Evolutionary conservation across 2,797 vertebrate species (phyloP), one percentile per base, ranked within the genome.

Genomic region (Falco peregrinus): DNA sequence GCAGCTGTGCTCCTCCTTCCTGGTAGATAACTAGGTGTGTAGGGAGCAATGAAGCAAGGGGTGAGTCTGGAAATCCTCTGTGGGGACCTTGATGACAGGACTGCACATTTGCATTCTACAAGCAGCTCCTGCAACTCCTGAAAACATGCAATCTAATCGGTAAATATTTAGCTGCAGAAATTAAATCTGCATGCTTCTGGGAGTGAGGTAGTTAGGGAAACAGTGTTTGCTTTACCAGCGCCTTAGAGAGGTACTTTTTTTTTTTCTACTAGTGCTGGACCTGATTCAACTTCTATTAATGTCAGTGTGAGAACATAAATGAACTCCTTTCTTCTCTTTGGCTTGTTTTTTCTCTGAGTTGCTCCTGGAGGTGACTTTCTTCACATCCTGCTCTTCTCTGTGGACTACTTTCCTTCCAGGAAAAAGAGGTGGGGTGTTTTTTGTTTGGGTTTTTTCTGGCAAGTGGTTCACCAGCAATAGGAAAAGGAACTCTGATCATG

Each of bases 81-180:
- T 19, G 48, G 39, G 54, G 59, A 63, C 68, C 63, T 50, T 15
- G 4, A 63, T 56, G 75, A 74, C 56, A 48, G 43, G 47, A 59
- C 28, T 26, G 15, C 5, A 7, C 24, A 20, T 74, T 57, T 50
- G 64, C 51, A 68, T 84, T 94, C 78, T 47, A 6, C 0, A 2
- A 60, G 77, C 81, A 79, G 63, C 45, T 90, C 19, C 60, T 37
- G 33, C 17, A 37, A 10, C 63, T 80, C 74, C 76, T 33, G 51
- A 65, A 81, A 73, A 59, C 43, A 43, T 56, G 57, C 69, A 39
- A 53, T 37, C 37, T 64, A 8, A 41, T 68, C 65, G 48, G 76
- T 91, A 91, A 95, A 87, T 89, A 93, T 89, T 91, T 87, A 84
- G 81, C 93, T 80, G 51, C 43, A 60, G 69, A 74, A 91, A 89